Conservation (phyloP, 2,888 invertebrate species). For the Tetheella fluctuosa region DNA sequence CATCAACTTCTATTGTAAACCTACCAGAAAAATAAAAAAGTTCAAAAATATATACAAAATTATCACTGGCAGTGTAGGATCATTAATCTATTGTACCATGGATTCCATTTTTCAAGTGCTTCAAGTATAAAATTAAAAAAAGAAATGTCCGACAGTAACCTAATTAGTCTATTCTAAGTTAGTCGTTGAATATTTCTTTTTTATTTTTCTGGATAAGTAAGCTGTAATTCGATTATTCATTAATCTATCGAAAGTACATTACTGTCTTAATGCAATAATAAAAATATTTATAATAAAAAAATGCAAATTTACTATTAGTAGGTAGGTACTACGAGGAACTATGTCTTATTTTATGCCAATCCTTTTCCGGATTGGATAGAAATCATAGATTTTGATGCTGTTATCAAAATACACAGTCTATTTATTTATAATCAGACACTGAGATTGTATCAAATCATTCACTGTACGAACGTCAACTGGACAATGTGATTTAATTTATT, state of each 20-base stretch:
- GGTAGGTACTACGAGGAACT: constrained; percentile 85
- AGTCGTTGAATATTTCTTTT: constrained; percentile 17
- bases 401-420: constrained; percentile 79
- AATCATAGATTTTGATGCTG: constrained; percentile 73
- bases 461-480: constrained; percentile 44
- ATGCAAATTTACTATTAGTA: constrained; percentile 83
- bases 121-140: constrained; percentile 10
- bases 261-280: constrained; percentile 78
- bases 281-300: constrained; percentile 72
- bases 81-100: not conserved
- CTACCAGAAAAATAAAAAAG: constrained; percentile 51
- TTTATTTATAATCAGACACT: constrained; percentile 60
- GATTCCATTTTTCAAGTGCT: constrained; percentile 2
- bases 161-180: not conserved
- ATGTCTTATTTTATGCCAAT: constrained; percentile 71
- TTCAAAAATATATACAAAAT: not conserved
- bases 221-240: constrained; percentile 41
- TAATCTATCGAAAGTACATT: constrained; percentile 69
- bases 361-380: constrained; percentile 57
- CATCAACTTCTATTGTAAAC: constrained; percentile 67
- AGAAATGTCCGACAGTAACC: not conserved
- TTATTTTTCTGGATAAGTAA: constrained; percentile 52
- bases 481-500: constrained; percentile 27
- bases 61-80: constrained; percentile 11
- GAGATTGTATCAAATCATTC: constrained; percentile 63